A percentile compares a stretch with the other conserved stretches of the same genome.
Conservation (phyloP, 1,140 invertebrate species). For the Camponotus floridanus region DNA sequence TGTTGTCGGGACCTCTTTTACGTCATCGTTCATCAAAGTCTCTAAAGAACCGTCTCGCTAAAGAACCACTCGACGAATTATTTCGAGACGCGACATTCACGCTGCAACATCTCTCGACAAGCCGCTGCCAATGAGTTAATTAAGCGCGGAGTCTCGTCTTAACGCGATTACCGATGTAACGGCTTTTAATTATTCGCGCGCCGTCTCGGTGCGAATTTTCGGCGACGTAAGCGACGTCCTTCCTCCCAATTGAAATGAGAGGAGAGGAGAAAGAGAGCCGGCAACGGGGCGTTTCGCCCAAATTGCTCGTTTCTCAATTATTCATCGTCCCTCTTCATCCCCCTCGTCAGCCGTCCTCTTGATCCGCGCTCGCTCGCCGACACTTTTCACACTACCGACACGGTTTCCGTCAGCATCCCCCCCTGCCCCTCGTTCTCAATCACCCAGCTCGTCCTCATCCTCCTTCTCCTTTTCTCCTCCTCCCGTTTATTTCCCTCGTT, state of each 20-base stretch:
- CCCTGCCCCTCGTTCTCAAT: not conserved
- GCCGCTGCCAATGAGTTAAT: conserved; percentile 70
- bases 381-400: conserved; percentile 33
- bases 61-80: not conserved
- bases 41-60: conserved; percentile 6
- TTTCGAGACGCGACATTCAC: conserved; percentile 33
- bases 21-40: not conserved
- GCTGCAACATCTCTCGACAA: conserved; percentile 44
- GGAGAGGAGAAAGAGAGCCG: conserved; percentile 55
- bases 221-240: conserved; percentile 63
- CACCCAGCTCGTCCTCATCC: conserved; percentile 19
- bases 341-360: conserved; percentile 21
- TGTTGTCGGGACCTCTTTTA: not conserved
- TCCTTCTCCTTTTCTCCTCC: conserved; percentile 31
- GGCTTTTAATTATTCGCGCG: conserved; percentile 79
- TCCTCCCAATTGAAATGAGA: conserved; percentile 67
- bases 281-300: conserved; percentile 71
- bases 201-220: conserved; percentile 70
- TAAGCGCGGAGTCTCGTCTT: conserved; percentile 76
- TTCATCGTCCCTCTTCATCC: conserved; percentile 59
- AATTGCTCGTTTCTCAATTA: conserved; percentile 77
- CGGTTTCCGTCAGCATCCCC: conserved; percentile 43
- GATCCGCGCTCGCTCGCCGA: conserved; percentile 36
- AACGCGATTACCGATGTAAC: conserved; percentile 79
- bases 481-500: conserved; percentile 59